Conservation (phyloP, 2,888 invertebrate species). For the Periphyllus acericola region DNA sequence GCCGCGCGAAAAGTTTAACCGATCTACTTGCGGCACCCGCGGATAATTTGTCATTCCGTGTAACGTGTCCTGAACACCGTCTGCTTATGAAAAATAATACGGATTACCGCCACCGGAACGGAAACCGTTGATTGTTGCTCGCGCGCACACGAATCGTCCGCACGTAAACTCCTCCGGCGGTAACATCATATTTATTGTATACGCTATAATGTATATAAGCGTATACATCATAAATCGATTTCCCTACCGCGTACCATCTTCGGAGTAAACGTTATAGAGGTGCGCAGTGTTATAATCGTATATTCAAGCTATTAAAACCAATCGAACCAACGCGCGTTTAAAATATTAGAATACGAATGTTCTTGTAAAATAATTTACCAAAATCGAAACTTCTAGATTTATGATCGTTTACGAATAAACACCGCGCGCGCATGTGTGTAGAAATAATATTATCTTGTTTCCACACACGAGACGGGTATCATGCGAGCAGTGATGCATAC, state of each 20-base stretch:
- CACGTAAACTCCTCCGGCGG: not conserved
- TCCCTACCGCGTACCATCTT: not conserved
- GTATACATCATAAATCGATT: not conserved
- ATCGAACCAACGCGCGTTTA: not conserved
- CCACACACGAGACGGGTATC: not conserved
- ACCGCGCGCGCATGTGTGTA: not conserved
- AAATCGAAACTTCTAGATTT: not conserved
- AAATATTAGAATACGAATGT: not conserved
- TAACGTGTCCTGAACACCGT: slow-evolving; percentile 1
- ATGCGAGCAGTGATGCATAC: not conserved
- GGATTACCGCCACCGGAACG: not conserved
- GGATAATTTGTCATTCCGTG: slow-evolving; percentile 36
- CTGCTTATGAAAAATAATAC: slow-evolving; percentile 11
- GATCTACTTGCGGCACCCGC: not conserved
- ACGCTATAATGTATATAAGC: not conserved
- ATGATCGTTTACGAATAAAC: not conserved
- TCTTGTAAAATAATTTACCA: not conserved
- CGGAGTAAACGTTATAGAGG: not conserved
- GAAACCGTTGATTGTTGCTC: slow-evolving; percentile 21
- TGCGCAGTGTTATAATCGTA: not conserved
- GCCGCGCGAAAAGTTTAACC: slow-evolving; percentile 40
- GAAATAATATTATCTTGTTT: not conserved
- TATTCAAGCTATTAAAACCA: not conserved
- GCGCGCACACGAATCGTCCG: not conserved
- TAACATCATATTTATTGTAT: not conserved